A percentile compares a stretch with the other conserved stretches of the same genome.
Evolutionary conservation across 2,888 invertebrate genomes (phyloP).

Genomic region (Exephanes ischioxanthus): DNA sequence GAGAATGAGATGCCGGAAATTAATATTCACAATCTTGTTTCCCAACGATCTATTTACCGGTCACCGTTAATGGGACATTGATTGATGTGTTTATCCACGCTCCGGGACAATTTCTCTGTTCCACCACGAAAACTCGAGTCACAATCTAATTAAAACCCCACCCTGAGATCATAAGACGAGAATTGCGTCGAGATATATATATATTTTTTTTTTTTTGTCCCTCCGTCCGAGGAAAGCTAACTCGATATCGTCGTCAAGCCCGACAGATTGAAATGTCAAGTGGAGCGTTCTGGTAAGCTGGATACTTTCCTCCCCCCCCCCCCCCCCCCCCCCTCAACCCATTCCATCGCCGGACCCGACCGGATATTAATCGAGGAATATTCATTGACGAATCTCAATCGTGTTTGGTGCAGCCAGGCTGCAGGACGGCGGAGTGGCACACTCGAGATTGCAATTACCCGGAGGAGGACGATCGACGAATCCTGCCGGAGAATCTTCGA

Average conservation of each 20-base stretch:
- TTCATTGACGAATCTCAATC: constrained; percentile 49
- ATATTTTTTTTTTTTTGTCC: neutral
- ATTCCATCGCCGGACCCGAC: neutral
- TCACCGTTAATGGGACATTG: constrained; percentile 1
- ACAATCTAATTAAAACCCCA: constrained; percentile 42
- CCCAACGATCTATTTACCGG: neutral
- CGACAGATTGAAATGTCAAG: constrained; percentile 62
- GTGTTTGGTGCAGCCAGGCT: constrained; percentile 5
- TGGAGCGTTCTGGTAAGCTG: neutral
- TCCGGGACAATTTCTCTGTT: constrained; percentile 5
- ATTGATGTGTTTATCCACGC: neutral
- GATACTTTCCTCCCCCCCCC: neutral
- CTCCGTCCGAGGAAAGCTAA: constrained; percentile 5
- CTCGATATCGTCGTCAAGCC: constrained; percentile 52
- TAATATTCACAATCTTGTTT: constrained; percentile 10
- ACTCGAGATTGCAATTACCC: constrained; percentile 61
- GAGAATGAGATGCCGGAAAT: neutral
- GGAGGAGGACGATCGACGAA: constrained; percentile 38
- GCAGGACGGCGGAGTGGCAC: constrained; percentile 24
- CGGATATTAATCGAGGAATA: constrained; percentile 42
- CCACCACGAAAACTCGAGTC: neutral
- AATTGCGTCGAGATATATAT: constrained; percentile 40
- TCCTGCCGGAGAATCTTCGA: constrained; percentile 45
- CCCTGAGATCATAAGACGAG: constrained; percentile 41
- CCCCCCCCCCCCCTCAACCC: too few relatives aligned